Percentiles rank a stretch among this genome's conserved stretches.
phyloP scores from a whole-genome alignment of 2,113 vertebrate species.

The Phyllostomus hastatus region DNA sequence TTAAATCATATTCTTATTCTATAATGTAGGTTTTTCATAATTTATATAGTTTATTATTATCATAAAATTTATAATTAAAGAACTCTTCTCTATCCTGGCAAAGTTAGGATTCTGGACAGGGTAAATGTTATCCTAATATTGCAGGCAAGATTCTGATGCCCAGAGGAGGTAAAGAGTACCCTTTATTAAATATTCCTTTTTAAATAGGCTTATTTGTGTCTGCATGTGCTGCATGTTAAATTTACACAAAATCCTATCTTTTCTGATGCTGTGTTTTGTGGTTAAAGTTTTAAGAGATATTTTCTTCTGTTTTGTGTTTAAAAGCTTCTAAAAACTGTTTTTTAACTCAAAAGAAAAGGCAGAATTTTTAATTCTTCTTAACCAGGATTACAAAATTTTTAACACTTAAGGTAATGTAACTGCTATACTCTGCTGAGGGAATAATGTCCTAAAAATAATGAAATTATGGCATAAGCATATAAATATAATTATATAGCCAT shows the following conservation, averaged over 20 bases:
- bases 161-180: not conserved
- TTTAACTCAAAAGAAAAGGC: conserved; percentile 37
- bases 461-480: conserved; percentile 68
- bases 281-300: not conserved
- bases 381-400: conserved; percentile 64
- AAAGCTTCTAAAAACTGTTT: conserved; percentile 24
- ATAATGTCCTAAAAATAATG: conserved; percentile 72
- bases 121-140: not conserved
- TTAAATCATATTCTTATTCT: not conserved
- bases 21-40: not conserved
- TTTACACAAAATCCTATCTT: not conserved
- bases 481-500: conserved; percentile 63
- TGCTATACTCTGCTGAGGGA: conserved; percentile 52
- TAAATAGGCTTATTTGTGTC: not conserved
- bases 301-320: conserved; percentile 36
- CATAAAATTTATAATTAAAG: not conserved
- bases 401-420: conserved; percentile 62
- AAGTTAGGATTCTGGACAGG: not conserved
- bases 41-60: not conserved
- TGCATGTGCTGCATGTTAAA: not conserved
- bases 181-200: not conserved
- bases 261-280: not conserved
- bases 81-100: not conserved
- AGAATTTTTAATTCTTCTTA: conserved; percentile 62
- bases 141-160: not conserved